phyloP scores from a whole-genome alignment of 2,888 invertebrate species.

The Drosophila melanosoma region DNA sequence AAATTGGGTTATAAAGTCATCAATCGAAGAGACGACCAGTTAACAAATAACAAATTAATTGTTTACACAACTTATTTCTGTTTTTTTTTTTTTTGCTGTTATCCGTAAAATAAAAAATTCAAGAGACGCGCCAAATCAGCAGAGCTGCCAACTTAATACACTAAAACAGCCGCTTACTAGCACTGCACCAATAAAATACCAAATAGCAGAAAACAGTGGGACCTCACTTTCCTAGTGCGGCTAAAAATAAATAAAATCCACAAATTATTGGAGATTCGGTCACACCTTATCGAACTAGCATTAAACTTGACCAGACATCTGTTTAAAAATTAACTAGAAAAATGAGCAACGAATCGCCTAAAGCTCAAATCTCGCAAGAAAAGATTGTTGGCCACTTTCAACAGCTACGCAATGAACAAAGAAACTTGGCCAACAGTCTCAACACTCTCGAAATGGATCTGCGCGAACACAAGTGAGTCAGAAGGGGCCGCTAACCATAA shows the following conservation, averaged over 20 bases:
- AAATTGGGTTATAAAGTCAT: conserved; percentile 59
- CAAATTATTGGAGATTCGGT: conserved; percentile 6
- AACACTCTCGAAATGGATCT: conserved; percentile 97
- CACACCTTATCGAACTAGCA: conserved; percentile 41
- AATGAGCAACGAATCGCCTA: conserved; percentile 83
- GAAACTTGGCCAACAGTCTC: conserved; percentile 93
- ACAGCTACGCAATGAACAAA: conserved; percentile 93
- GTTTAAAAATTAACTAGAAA: conserved; percentile 57
- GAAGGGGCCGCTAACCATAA: conserved; percentile 82
- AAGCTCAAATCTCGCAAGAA: conserved; percentile 86
- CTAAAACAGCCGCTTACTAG: neutral
- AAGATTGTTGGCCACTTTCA: conserved; percentile 96
- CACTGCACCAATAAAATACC: neutral
- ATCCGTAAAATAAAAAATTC: neutral
- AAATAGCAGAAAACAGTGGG: conserved; percentile 8
- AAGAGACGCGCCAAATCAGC: conserved; percentile 8
- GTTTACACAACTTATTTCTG: conserved; percentile 20
- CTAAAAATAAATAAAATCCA: conserved; percentile 1
- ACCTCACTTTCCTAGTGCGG: neutral
- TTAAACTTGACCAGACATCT: conserved; percentile 54
- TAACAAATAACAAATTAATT: neutral
- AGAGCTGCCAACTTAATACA: conserved; percentile 11
- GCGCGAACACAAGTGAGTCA: conserved; percentile 95
- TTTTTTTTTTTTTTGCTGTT: neutral
- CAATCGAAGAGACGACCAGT: neutral